Percentiles rank a stretch among this genome's conserved stretches.
phyloP scores from a whole-genome alignment of 2,888 invertebrate genomes.

The Lottia gigantea region DNA sequence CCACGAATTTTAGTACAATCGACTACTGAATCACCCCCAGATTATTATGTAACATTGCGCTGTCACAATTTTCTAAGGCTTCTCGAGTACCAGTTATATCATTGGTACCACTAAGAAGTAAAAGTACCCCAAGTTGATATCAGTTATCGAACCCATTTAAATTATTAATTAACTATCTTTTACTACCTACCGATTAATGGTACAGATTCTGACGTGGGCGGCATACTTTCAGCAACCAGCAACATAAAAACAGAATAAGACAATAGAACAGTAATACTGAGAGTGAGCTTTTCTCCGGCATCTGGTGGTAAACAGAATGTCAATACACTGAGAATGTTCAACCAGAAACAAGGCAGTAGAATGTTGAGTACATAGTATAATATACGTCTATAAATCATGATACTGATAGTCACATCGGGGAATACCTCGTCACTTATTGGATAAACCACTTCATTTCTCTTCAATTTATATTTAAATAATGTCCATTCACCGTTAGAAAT shows the following conservation, averaged over 20 bases:
- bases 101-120: too few relatives aligned
- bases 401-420: slow-evolving; percentile 69
- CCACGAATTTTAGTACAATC: too few relatives aligned
- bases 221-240: slow-evolving; percentile 70
- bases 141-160: too few relatives aligned
- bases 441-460: slow-evolving; percentile 58
- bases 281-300: slow-evolving; percentile 69
- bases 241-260: slow-evolving; percentile 70
- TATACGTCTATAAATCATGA: slow-evolving; percentile 69
- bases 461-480: slow-evolving; percentile 49
- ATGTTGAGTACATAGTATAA: slow-evolving; percentile 67
- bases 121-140: too few relatives aligned
- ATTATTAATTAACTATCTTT: too few relatives aligned
- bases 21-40: too few relatives aligned
- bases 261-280: slow-evolving; percentile 69
- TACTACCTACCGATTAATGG: slow-evolving; percentile 70
- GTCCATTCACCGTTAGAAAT: slow-evolving; percentile 65
- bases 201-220: slow-evolving; percentile 70
- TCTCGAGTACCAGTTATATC: too few relatives aligned
- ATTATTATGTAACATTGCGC: too few relatives aligned
- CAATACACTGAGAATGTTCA: slow-evolving; percentile 69
- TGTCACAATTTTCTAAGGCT: too few relatives aligned
- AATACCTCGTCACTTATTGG: slow-evolving; percentile 58
- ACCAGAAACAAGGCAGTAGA: slow-evolving; percentile 69
- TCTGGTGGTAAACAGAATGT: slow-evolving; percentile 70